Percentiles rank a stretch among this genome's conserved stretches.
Evolutionary conservation across 2,888 invertebrate species (phyloP).

Genomic region (Drosophila lacicola): DNA sequence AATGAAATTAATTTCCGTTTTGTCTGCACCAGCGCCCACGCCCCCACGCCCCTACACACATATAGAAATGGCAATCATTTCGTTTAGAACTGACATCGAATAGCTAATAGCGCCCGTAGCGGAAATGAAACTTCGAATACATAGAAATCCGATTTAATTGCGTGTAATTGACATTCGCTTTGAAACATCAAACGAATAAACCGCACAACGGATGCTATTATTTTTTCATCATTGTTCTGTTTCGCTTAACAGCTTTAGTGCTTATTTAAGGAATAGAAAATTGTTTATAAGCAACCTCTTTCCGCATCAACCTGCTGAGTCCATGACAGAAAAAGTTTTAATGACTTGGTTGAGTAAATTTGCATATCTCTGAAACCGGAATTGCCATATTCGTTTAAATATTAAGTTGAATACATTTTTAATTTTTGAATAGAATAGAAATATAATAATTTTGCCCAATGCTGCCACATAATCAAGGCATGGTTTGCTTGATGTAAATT

Average conservation of each 20-base stretch:
- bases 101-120: slow-evolving; percentile 49
- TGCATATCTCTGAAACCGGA: no score
- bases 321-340: no score
- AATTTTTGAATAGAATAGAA: no score
- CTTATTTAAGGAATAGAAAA: no score
- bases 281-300: no score
- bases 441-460: not conserved
- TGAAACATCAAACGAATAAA: slow-evolving; percentile 55
- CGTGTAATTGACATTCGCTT: slow-evolving; percentile 71
- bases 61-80: slow-evolving; percentile 24
- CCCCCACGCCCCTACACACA: slow-evolving; percentile 2
- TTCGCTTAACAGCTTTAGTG: no score
- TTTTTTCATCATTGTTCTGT: slow-evolving; percentile 26
- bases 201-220: slow-evolving; percentile 64
- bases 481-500: not conserved
- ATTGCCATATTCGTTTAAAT: no score
- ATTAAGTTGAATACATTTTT: no score
- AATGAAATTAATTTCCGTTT: slow-evolving; percentile 75
- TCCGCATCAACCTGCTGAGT: no score
- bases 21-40: slow-evolving; percentile 26
- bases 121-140: slow-evolving; percentile 68
- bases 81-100: slow-evolving; percentile 31
- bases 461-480: not conserved
- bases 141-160: slow-evolving; percentile 69
- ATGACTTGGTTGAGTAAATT: no score